Evolutionary conservation across 2,113 vertebrate genomes (phyloP), one percentile per base, ranked within the genome.

Genomic region (Cottus gobio): DNA sequence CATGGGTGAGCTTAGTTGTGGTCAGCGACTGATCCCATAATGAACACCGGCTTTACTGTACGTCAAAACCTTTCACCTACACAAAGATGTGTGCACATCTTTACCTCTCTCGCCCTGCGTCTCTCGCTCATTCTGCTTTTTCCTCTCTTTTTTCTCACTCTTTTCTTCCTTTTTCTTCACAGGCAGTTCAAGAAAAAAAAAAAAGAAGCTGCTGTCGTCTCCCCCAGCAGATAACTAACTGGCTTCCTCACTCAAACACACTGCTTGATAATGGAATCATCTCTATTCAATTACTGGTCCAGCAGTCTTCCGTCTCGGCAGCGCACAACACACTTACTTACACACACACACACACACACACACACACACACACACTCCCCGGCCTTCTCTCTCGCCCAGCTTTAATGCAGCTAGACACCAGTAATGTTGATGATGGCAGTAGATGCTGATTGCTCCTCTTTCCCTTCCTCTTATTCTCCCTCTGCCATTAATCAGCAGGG

Each of bases 221-320:
- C 60, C 80, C 80, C 52, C 87, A 84, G 60, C 37, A 68, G 88
- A 89, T 89, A 84, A 83, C 89, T 90, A 87, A 92, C 91, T 81
- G 81, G 67, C 79, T 91, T 90, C 77, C 71, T 89, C 86, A 75
- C 85, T 90, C 87, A 87, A 82, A 90, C 90, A 87, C 87, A 93
- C 90, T 85, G 88, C 87, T 77, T 93, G 87, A 92, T 93, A 93
- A 93, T 92, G 80, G 77, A 92, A 88, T 92, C 87, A 93, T 91
- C 89, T 85, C 90, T 84, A 89, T 90, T 92, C 89, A 93, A 90
- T 93, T 92, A 93, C 86, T 88, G 87, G 77, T 87, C 73, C 82
- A 83, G 87, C 87, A 71, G 79, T 90, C 70, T 89, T 79, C 85
- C 42, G 26, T 87, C 84, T 86, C 67, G 1, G 88, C 85, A 86